Evolutionary conservation across 2,113 vertebrate genomes (phyloP).

Genomic region (Onychostoma macrolepis): DNA sequence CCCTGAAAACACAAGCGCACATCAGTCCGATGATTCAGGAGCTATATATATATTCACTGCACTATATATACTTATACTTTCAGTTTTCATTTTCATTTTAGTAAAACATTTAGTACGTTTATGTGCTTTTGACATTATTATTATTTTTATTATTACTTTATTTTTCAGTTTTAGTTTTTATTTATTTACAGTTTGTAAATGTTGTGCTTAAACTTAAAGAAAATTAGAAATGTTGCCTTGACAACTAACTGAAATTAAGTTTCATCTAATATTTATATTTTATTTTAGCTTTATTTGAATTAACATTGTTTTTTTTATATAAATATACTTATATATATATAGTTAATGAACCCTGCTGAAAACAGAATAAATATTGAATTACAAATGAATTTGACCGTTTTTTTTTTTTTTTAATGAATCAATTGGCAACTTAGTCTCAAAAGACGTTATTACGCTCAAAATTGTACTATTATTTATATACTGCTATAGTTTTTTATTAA

Average conservation of each 20-base stretch:
- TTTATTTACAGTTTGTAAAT: background rate
- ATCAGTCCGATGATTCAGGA: background rate
- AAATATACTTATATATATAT: too few species aligned
- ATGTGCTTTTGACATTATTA: background rate
- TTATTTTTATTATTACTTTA: too few species aligned
- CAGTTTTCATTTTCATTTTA: background rate
- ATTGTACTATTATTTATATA: too few species aligned
- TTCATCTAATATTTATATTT: background rate
- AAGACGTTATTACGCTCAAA: too few species aligned
- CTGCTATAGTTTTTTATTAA: too few species aligned
- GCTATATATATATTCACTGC: background rate
- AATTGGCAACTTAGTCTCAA: too few species aligned
- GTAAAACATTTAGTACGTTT: background rate
- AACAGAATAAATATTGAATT: background rate
- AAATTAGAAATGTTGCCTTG: background rate
- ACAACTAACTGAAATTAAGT: background rate
- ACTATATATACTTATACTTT: too few species aligned
- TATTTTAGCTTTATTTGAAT: background rate
- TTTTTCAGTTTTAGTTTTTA: background rate
- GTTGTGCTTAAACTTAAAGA: background rate
- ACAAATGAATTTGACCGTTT: too few species aligned
- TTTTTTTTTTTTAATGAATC: too few species aligned
- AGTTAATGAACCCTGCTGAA: background rate
- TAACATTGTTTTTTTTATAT: too few species aligned
- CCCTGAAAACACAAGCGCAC: slow-evolving; percentile 76